A percentile compares a stretch with the other conserved stretches of the same genome.
Conservation (phyloP, 2,113 vertebrate species). For the Bos taurus region ARS-UCD2.0 NC_037338.1:50319001-50319500, state of each 20-base stretch:
- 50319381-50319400: not conserved
- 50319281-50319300: not conserved
- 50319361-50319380: not conserved
- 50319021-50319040: not conserved
- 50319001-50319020: accelerated
- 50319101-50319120: not conserved
- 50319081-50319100: not conserved
- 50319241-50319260: not conserved
- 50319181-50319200: not conserved
- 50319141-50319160: not conserved
- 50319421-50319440: not conserved
- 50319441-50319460: not conserved
- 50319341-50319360: not conserved
- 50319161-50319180: not conserved
- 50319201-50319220: not conserved
- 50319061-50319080: not conserved
- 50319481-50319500: not conserved
- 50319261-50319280: not conserved
- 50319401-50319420: not conserved
- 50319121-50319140: not conserved
- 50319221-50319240: not conserved
- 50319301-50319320: accelerated
- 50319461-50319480: not conserved
- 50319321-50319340: not conserved
- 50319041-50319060: not conserved